Percentiles rank a stretch among this genome's conserved stretches.
phyloP scores from a whole-genome alignment of 2,113 vertebrate species.

The Bolborhynchus lineola region DNA sequence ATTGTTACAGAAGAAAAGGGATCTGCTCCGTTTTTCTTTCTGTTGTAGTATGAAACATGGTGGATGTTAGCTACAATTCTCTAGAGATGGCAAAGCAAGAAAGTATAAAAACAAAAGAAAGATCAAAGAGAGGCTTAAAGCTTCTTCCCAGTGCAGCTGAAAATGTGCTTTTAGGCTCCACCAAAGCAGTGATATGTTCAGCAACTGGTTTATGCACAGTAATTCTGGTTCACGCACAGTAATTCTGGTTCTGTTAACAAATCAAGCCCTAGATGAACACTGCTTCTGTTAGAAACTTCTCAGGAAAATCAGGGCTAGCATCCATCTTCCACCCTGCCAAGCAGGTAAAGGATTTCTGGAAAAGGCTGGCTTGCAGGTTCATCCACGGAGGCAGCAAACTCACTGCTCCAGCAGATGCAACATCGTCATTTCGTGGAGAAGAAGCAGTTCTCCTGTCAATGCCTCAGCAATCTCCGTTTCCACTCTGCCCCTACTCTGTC shows the following conservation, averaged over 20 bases:
- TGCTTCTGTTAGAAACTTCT: background rate
- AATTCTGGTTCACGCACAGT: background rate
- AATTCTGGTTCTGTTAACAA: background rate
- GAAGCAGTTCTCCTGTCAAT: background rate
- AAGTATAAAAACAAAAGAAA: background rate
- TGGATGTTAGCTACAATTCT: background rate
- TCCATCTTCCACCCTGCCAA: background rate
- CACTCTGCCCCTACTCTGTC: background rate
- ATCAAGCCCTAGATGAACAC: background rate
- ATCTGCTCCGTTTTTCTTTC: background rate
- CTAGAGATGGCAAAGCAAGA: background rate
- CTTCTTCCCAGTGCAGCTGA: background rate
- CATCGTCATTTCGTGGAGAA: background rate
- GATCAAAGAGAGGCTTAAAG: background rate
- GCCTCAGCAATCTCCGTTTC: background rate
- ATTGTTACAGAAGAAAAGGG: background rate
- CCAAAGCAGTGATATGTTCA: background rate
- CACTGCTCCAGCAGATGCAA: accelerated
- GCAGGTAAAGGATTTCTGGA: accelerated
- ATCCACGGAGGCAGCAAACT: background rate
- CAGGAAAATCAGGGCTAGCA: background rate
- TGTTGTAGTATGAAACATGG: background rate
- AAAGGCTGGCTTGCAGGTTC: accelerated
- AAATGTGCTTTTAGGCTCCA: background rate
- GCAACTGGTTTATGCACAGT: background rate